Percentiles rank a stretch among this genome's conserved stretches.
phyloP scores from a whole-genome alignment of 1,140 invertebrate genomes.

The Bombus impatiens region DNA sequence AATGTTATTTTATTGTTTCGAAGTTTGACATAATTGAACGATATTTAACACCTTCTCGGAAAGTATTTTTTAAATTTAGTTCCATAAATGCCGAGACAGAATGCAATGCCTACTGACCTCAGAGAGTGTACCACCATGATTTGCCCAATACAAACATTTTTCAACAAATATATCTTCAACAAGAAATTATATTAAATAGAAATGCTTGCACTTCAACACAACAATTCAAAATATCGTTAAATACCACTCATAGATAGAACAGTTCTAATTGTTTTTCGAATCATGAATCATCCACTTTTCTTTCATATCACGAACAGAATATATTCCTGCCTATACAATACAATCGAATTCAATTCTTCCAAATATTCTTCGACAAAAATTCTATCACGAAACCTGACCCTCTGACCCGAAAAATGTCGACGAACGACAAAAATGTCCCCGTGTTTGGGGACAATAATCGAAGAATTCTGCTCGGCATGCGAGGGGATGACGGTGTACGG shows the following conservation, averaged over 20 bases:
- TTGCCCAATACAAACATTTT: too few species aligned
- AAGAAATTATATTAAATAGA: too few species aligned
- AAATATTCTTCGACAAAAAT: not conserved
- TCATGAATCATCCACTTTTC: not conserved
- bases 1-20: not conserved
- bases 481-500: not conserved
- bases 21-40: not conserved
- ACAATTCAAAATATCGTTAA: too few species aligned
- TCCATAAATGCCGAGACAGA: too few species aligned
- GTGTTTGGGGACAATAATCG: not conserved
- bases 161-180: too few species aligned
- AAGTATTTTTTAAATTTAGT: not conserved
- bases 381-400: not conserved
- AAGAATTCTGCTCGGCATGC: conserved; percentile 15
- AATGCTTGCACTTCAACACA: too few species aligned
- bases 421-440: not conserved
- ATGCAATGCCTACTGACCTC: too few species aligned
- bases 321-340: not conserved
- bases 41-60: not conserved
- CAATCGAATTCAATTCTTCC: not conserved
- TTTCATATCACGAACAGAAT: not conserved
- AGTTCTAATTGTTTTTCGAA: too few species aligned
- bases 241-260: too few species aligned
- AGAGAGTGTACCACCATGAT: too few species aligned
- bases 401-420: not conserved